phyloP scores from a whole-genome alignment of 2,113 vertebrate genomes.

The Mastomys coucha region DNA sequence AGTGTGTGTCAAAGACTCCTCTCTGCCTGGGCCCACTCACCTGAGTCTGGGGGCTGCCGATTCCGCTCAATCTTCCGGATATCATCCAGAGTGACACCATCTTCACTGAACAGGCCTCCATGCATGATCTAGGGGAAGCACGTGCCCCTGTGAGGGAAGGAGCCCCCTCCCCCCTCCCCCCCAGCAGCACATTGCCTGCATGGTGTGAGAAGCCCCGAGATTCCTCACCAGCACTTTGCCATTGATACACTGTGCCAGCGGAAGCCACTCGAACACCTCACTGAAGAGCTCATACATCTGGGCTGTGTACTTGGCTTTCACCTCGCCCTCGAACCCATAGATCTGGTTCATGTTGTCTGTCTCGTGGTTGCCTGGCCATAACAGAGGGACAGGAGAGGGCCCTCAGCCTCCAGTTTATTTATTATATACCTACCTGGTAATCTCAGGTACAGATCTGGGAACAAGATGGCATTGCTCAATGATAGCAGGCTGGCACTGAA shows the following conservation, averaged over 20 bases:
- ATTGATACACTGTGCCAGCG: slow-evolving; percentile 95
- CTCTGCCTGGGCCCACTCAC: slow-evolving; percentile 63
- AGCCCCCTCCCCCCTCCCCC: accelerated
- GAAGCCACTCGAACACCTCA: slow-evolving; percentile 98
- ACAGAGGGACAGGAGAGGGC: background rate
- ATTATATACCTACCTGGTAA: accelerated
- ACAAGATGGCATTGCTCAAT: too few species aligned
- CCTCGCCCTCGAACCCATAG: slow-evolving; percentile 97
- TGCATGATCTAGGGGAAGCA: slow-evolving; percentile 93
- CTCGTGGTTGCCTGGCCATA: slow-evolving; percentile 94
- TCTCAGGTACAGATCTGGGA: background rate
- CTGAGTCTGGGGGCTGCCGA: slow-evolving; percentile 90
- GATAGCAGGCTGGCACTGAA: background rate
- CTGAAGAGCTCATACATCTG: slow-evolving; percentile 99
- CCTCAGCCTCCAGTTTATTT: background rate
- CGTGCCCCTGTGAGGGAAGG: background rate
- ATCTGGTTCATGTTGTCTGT: slow-evolving; percentile 99
- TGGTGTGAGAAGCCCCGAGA: accelerated
- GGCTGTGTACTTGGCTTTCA: slow-evolving; percentile 97
- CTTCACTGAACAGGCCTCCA: slow-evolving; percentile 96
- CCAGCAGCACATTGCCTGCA: background rate
- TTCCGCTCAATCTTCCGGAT: slow-evolving; percentile 93
- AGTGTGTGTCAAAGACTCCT: background rate
- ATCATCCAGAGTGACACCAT: slow-evolving; percentile 95
- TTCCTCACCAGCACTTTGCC: slow-evolving; percentile 93